phyloP scores from a whole-genome alignment of 2,888 invertebrate species.

The Hymenopus coronatus region DNA sequence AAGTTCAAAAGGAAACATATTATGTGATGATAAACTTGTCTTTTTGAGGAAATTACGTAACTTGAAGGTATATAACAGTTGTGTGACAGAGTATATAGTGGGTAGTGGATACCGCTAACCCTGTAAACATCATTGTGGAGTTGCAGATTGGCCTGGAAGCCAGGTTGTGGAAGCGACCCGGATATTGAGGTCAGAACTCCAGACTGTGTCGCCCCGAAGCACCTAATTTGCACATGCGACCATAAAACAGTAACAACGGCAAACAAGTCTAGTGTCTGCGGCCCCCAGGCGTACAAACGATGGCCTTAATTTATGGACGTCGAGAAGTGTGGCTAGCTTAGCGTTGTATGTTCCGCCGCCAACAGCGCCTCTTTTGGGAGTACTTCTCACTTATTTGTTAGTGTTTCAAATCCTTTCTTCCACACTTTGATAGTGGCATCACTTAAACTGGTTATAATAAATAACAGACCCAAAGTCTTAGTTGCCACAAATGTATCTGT shows the following conservation, averaged over 20 bases:
- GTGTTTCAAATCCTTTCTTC: not conserved
- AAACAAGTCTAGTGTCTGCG: not conserved
- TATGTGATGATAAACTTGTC: no score
- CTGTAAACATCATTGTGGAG: no score
- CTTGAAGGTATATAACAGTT: no score
- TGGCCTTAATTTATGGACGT: conserved; percentile 1
- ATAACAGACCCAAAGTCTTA: no score
- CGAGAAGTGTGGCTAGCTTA: not conserved
- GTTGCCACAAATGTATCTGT: no score
- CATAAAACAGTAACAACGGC: not conserved
- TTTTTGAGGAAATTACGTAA: no score
- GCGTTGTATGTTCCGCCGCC: not conserved
- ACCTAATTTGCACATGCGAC: not conserved
- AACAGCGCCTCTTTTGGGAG: not conserved
- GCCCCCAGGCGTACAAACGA: not conserved
- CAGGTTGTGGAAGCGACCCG: not conserved
- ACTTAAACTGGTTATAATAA: no score
- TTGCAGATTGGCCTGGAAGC: not conserved
- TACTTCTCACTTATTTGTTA: not conserved
- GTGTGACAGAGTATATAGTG: no score
- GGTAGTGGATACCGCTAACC: no score
- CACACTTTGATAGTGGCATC: not conserved
- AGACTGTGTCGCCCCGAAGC: not conserved
- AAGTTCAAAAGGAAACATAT: no score
- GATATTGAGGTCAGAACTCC: not conserved